phyloP scores from a whole-genome alignment of 2,797 vertebrate species.

The Sebastes nivosus region DNA sequence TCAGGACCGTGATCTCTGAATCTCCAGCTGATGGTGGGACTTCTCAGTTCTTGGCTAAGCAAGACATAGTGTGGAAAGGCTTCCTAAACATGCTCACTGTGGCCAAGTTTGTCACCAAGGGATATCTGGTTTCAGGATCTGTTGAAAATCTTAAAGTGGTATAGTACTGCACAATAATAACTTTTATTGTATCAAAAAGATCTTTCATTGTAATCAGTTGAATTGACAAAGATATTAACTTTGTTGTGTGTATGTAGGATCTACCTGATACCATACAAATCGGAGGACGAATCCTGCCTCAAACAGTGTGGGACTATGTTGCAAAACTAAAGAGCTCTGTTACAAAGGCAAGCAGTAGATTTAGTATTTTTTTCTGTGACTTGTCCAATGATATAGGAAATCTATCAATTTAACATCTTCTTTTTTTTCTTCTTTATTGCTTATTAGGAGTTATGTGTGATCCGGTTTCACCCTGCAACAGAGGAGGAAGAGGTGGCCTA shows the following conservation, averaged over 20 bases:
- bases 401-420: background rate
- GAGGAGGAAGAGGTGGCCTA: conserved; percentile 99
- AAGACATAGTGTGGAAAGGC: conserved; percentile 95
- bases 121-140: conserved; percentile 93
- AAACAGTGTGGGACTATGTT: conserved; percentile 98
- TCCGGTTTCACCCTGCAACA: conserved; percentile 96
- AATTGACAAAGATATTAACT: background rate
- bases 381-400: background rate
- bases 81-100: conserved; percentile 97
- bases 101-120: conserved; percentile 97
- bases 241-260: conserved; percentile 83
- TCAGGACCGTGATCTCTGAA: conserved; percentile 83
- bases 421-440: conserved; percentile 42
- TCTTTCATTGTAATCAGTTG: background rate
- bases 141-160: conserved; percentile 93
- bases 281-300: conserved; percentile 93
- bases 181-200: background rate
- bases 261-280: conserved; percentile 97
- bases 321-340: conserved; percentile 94
- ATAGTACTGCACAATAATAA: conserved; percentile 14
- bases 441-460: conserved; percentile 92
- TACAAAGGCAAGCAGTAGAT: conserved; percentile 87
- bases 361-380: background rate
- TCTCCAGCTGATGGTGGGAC: conserved; percentile 86
- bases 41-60: conserved; percentile 88